These are phyloP conservation scores for Pteropus alecto DNA, from an alignment of 2,113 vertebrate species.

Conservation along the genomic window DNA sequence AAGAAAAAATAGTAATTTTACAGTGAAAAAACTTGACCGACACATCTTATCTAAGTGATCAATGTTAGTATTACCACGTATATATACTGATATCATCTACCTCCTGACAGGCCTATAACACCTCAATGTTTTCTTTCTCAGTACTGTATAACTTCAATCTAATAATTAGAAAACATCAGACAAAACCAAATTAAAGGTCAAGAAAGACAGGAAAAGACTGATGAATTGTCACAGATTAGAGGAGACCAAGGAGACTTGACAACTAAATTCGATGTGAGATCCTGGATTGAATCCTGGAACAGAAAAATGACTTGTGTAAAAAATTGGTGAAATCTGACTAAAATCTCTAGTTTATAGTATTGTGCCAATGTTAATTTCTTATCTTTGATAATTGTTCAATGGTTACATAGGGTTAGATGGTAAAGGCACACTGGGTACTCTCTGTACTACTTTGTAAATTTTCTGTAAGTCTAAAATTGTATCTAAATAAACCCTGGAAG, in stretches of 20 bases:
- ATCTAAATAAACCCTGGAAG: neutral
- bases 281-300: neutral
- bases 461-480: neutral
- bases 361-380: neutral
- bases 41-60: neutral
- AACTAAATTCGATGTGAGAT: neutral
- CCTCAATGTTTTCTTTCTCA: neutral
- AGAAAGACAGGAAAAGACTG: constrained; percentile 10
- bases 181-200: constrained; percentile 17
- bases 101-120: neutral
- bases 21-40: neutral
- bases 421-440: neutral
- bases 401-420: neutral
- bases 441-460: neutral
- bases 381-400: neutral
- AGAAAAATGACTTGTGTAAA: neutral
- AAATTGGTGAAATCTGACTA: neutral
- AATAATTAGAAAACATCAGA: constrained; percentile 11
- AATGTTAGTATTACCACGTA: neutral
- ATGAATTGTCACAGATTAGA: neutral
- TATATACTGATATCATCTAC: neutral
- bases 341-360: neutral
- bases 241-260: neutral
- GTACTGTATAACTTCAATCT: neutral
- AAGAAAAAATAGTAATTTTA: neutral